Conservation (phyloP, 92 coral and sea anemone species). For the Porites cylindrica region DNA sequence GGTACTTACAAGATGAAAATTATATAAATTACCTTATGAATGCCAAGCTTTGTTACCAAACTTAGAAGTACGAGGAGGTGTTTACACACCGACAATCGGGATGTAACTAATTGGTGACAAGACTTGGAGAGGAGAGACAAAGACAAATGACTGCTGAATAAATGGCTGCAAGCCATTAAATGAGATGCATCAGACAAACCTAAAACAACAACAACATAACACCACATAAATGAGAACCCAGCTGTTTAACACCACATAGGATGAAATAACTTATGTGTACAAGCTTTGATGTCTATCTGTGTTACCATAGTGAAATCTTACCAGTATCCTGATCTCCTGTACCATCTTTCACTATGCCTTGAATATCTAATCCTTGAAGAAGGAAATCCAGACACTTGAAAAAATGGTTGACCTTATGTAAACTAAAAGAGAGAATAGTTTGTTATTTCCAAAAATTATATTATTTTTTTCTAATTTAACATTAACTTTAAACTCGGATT, state of each 20-base stretch:
- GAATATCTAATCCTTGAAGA: slow-evolving; percentile 75
- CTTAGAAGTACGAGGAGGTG: slow-evolving; percentile 87
- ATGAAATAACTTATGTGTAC: no score
- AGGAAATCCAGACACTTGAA: slow-evolving; percentile 75
- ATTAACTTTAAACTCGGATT: no score
- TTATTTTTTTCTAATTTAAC: no score
- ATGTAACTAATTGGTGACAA: slow-evolving; percentile 75
- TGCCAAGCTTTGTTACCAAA: slow-evolving; percentile 76
- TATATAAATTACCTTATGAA: slow-evolving; percentile 54
- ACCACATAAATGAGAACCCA: no score
- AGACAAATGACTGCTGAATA: slow-evolving; percentile 77
- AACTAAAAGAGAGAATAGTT: slow-evolving; percentile 54
- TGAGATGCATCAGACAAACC: slow-evolving; percentile 64
- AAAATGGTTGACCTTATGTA: slow-evolving; percentile 79
- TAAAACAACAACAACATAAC: not conserved
- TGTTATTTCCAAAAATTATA: not conserved
- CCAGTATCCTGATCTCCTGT: slow-evolving; percentile 55
- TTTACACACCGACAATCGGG: slow-evolving; percentile 81
- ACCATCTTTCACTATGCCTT: slow-evolving; percentile 57
- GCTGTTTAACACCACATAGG: no score
- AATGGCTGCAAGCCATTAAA: slow-evolving; percentile 66
- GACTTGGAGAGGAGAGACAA: slow-evolving; percentile 68
- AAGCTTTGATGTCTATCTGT: no score
- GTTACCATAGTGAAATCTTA: slow-evolving; percentile 2
- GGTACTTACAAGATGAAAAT: no score